A percentile compares a stretch with the other conserved stretches of the same genome.
Conservation (phyloP, 2,888 invertebrate species). For the Drosophila parthenogenetica region DNA sequence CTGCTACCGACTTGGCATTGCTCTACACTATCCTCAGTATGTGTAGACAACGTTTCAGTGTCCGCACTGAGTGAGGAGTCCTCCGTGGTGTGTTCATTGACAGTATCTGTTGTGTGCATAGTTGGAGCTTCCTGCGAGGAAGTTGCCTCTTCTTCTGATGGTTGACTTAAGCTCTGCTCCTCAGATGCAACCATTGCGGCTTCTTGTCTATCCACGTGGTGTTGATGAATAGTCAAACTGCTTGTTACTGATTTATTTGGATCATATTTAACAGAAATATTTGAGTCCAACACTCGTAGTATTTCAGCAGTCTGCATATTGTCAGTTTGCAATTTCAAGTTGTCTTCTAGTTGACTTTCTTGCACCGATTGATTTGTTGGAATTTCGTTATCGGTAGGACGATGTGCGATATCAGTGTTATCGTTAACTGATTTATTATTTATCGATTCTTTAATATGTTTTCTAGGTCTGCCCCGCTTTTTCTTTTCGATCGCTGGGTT, state of each 20-base stretch:
- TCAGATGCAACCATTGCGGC: background rate
- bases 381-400: background rate
- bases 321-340: too few species aligned
- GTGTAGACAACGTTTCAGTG: background rate
- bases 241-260: background rate
- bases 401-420: background rate
- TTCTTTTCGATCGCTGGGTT: background rate
- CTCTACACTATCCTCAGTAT: background rate
- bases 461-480: constrained; percentile 9
- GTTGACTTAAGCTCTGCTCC: background rate
- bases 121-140: background rate
- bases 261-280: background rate
- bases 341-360: background rate
- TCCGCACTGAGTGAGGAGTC: background rate
- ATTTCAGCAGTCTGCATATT: background rate
- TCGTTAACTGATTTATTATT: background rate
- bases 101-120: background rate
- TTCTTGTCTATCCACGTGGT: background rate
- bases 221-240: background rate
- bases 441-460: background rate
- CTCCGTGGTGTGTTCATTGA: background rate
- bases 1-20: background rate
- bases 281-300: background rate
- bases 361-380: background rate
- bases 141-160: background rate